Conservation (phyloP, 2,888 invertebrate species). For the Bombylius major region DNA sequence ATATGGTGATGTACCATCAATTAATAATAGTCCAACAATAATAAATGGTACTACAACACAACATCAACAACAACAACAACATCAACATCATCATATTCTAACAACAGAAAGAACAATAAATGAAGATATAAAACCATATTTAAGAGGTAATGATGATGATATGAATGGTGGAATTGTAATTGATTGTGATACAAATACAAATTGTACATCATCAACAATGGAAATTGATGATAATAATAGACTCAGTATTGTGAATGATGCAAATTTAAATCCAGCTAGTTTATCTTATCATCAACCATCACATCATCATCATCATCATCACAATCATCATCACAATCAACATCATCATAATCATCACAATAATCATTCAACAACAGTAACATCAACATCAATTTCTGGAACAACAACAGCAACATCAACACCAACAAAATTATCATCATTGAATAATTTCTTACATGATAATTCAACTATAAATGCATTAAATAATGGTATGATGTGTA, state of each 20-base stretch:
- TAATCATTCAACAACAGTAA: background rate
- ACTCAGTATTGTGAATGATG: slow-evolving; percentile 31
- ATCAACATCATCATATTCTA: slow-evolving; percentile 2
- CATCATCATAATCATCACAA: background rate
- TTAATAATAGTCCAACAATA: background rate
- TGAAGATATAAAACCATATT: background rate
- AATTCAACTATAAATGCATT: background rate
- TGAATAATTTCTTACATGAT: background rate
- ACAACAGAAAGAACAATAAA: background rate
- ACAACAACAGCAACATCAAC: too few species aligned
- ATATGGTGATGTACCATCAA: background rate
- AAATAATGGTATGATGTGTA: slow-evolving; percentile 2
- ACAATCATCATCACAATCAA: slow-evolving; percentile 4
- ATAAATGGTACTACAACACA: background rate
- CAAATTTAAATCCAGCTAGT: slow-evolving; percentile 33
- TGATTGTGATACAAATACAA: background rate
- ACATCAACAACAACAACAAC: background rate
- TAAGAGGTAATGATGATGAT: background rate
- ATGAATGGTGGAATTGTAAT: background rate
- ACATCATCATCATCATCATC: slow-evolving; percentile 1
- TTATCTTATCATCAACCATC: background rate
- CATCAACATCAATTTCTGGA: background rate
- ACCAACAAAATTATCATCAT: background rate
- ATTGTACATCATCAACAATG: slow-evolving; percentile 1
- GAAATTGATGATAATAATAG: slow-evolving; percentile 18